These are phyloP conservation scores for Hypolimnas misippus DNA, from an alignment of 2,888 invertebrate genomes.

Conservation along the genomic window DNA sequence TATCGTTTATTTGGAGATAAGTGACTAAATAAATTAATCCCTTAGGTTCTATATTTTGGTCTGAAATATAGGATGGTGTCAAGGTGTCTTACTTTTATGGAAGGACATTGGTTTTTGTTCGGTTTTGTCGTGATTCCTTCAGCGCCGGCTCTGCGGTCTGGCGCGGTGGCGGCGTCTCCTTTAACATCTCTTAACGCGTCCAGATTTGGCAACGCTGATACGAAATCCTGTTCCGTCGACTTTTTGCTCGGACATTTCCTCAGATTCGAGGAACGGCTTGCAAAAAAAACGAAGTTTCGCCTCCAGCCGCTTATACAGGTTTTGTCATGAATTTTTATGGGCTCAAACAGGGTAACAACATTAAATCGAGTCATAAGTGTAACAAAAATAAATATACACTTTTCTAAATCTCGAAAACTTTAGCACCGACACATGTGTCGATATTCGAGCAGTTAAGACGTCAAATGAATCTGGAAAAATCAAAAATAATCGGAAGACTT, in stretches of 20 bases:
- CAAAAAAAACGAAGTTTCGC: slow-evolving; percentile 75
- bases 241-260: slow-evolving; percentile 79
- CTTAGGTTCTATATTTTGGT: slow-evolving; percentile 35
- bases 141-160: slow-evolving; percentile 54
- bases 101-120: slow-evolving; percentile 50
- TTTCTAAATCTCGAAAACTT: slow-evolving; percentile 4
- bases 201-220: slow-evolving; percentile 81
- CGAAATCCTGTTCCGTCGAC: slow-evolving; percentile 78
- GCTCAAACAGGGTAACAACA: slow-evolving; percentile 66
- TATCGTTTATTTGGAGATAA: slow-evolving; percentile 42
- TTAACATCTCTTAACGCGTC: slow-evolving; percentile 82
- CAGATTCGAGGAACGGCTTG: slow-evolving; percentile 77
- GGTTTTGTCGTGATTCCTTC: slow-evolving; percentile 56
- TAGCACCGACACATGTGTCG: not conserved
- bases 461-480: not conserved
- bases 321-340: slow-evolving; percentile 80
- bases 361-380: slow-evolving; percentile 65
- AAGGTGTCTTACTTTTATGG: slow-evolving; percentile 53
- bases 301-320: slow-evolving; percentile 79
- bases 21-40: slow-evolving; percentile 44
- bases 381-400: slow-evolving; percentile 51
- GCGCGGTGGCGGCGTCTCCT: slow-evolving; percentile 70
- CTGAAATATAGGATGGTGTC: slow-evolving; percentile 41
- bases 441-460: not conserved
- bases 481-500: too few relatives aligned